Base-by-base conservation (phyloP, 2,113 vertebrate genomes). In the Clinocottus analis region DNA sequence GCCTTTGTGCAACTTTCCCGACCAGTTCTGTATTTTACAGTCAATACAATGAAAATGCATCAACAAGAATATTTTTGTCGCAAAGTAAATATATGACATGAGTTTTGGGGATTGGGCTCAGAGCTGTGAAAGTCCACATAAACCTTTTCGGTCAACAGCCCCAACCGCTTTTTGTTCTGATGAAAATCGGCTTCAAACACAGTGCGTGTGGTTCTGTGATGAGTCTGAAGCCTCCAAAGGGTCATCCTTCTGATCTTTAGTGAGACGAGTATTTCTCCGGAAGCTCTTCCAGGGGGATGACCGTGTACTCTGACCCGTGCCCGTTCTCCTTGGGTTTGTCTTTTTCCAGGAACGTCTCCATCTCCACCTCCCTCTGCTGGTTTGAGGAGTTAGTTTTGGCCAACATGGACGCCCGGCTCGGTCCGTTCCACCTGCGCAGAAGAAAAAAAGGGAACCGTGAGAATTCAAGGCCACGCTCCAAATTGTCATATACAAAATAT, bases 251-350 rank as follows among this genome's bases (percentile, higher is more conserved):
- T 21, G 39, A 66, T 29, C 43, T 39, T 93, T 85, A 89, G 19
- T 85, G 35, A 39, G 77, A 25, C 14, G 39, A 64, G 23, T 55
- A 19, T 3, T 72, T 70, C 27, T 86, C 69, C 13, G 85, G 63
- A 56, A 92, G 21, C 11, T 93, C 91, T 0, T 90, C 86, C 77
- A 94, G 67, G 2, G 85, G 79, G n/a, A 93, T 87, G 43, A 93
- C 80, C 0, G 90, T 90, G 77, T 94, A 94, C 31, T 93, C 90
- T 5, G 6, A 59, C 0, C 33, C 49, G 33, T 78, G 79, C 19
- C 78, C 75, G 11, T 91, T 88, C 75, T 91, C 90, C 31, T 1
- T 85, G 17, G 91, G 89, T 14, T 23, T 21, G 0, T 85, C 74
- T 49, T 82, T 88, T 19, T 41, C 29, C 25, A 93, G 61, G 79